A percentile compares a stretch with the other conserved stretches of the same genome.
These are phyloP conservation scores for Tachuris rubrigastra DNA, from an alignment of 2,113 vertebrate genomes.

Conservation along the genomic window DNA sequence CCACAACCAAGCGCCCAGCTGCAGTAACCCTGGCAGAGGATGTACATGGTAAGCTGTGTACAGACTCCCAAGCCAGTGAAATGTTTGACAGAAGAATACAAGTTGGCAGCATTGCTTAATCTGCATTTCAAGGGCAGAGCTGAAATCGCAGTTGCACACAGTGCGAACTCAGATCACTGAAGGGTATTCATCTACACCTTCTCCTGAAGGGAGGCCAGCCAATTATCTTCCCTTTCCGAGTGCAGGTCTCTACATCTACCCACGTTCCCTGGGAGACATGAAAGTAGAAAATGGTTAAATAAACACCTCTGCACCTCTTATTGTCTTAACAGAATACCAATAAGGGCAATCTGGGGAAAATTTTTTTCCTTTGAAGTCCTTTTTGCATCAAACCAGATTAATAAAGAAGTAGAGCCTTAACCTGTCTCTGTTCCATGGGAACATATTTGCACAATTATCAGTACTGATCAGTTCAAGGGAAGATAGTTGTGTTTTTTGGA, in stretches of 20 bases:
- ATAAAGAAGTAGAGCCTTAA: neutral
- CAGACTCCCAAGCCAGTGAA: neutral
- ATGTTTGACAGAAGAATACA: neutral
- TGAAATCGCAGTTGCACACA: neutral
- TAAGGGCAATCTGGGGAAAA: neutral
- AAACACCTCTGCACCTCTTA: neutral
- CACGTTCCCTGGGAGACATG: neutral
- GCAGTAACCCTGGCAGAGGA: neutral
- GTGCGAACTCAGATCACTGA: neutral
- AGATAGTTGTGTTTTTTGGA: neutral
- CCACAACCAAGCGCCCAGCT: neutral
- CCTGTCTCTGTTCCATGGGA: neutral
- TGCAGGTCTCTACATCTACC: neutral
- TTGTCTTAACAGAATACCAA: slow-evolving; percentile 28
- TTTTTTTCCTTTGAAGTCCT: neutral
- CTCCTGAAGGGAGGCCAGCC: neutral
- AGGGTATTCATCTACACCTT: neutral
- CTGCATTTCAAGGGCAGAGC: slow-evolving; percentile 17
- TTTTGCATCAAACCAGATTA: neutral
- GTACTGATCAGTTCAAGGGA: neutral
- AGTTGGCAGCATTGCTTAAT: neutral
- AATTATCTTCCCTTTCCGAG: neutral
- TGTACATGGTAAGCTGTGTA: neutral
- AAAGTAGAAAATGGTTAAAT: neutral
- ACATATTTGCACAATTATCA: neutral